These are phyloP conservation scores for Harpalus rubripes DNA, from an alignment of 2,888 invertebrate species.

Conservation along the genomic window DNA sequence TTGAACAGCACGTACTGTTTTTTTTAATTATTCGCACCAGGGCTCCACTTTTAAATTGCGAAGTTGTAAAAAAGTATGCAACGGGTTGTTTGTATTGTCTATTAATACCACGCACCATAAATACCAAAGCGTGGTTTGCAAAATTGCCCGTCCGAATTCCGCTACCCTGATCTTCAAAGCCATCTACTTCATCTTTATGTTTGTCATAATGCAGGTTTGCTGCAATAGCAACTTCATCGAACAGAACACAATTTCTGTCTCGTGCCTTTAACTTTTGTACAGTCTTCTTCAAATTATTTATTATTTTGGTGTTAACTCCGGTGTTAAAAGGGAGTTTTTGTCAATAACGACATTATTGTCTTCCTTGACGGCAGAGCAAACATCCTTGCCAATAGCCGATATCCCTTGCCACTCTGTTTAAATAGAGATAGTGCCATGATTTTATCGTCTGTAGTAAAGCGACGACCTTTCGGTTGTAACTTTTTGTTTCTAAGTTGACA, in stretches of 20 bases:
- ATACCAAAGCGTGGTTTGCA: slow-evolving; percentile 38
- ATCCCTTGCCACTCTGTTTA: slow-evolving; percentile 38
- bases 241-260: slow-evolving; percentile 58
- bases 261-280: slow-evolving; percentile 11
- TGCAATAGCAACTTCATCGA: slow-evolving; percentile 23
- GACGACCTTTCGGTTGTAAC: neutral
- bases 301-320: neutral
- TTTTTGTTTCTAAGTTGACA: slow-evolving; percentile 20
- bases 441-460: slow-evolving; percentile 31
- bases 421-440: slow-evolving; percentile 22
- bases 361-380: slow-evolving; percentile 42
- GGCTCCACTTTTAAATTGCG: neutral
- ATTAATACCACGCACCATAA: slow-evolving; percentile 47
- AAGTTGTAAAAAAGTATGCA: neutral
- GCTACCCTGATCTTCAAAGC: slow-evolving; percentile 47
- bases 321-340: slow-evolving; percentile 20
- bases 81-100: slow-evolving; percentile 36
- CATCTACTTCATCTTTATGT: slow-evolving; percentile 13
- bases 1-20: neutral
- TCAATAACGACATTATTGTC: slow-evolving; percentile 28
- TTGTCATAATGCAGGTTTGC: slow-evolving; percentile 23
- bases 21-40: slow-evolving; percentile 3
- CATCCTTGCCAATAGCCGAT: slow-evolving; percentile 22
- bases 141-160: slow-evolving; percentile 33
- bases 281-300: slow-evolving; percentile 21